A percentile compares a stretch with the other conserved stretches of the same genome.
These are phyloP conservation scores for Sebastes glaucus DNA, from an alignment of 2,797 vertebrate species.

Conservation along the genomic window DNA sequence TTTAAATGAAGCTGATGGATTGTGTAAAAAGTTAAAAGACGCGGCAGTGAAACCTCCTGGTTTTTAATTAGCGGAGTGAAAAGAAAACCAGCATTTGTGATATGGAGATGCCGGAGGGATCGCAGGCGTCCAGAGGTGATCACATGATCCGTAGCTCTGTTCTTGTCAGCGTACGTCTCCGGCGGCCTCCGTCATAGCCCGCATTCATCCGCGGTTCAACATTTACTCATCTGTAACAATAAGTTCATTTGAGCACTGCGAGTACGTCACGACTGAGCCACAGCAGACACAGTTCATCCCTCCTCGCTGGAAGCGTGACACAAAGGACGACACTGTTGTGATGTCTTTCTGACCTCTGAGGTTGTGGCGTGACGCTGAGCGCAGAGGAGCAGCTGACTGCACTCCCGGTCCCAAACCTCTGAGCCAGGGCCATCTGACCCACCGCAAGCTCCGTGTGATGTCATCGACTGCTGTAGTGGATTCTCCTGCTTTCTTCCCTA, in stretches of 20 bases:
- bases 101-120: not conserved
- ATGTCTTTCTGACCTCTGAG: conserved; percentile 18
- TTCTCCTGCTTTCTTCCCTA: not conserved
- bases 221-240: conserved; percentile 57
- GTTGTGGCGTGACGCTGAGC: conserved; percentile 18
- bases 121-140: not conserved
- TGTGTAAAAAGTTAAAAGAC: not conserved
- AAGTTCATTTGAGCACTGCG: conserved; percentile 14
- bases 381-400: conserved; percentile 17
- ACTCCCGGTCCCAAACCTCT: not conserved
- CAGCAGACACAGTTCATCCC: conserved; percentile 7
- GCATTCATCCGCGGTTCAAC: conserved; percentile 34
- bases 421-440: conserved; percentile 20
- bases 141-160: conserved; percentile 26
- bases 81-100: not conserved
- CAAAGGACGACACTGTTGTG: conserved; percentile 51
- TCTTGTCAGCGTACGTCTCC: conserved; percentile 15
- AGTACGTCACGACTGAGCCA: conserved; percentile 19
- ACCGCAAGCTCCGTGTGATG: not conserved
- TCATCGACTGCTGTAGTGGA: not conserved
- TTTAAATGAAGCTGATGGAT: not conserved
- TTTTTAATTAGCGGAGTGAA: conserved; percentile 16
- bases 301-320: conserved; percentile 2
- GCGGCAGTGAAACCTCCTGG: not conserved
- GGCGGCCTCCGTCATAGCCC: conserved; percentile 2